Base-by-base conservation (phyloP, 2,797 vertebrate species). In the Liparis tanakae region DNA sequence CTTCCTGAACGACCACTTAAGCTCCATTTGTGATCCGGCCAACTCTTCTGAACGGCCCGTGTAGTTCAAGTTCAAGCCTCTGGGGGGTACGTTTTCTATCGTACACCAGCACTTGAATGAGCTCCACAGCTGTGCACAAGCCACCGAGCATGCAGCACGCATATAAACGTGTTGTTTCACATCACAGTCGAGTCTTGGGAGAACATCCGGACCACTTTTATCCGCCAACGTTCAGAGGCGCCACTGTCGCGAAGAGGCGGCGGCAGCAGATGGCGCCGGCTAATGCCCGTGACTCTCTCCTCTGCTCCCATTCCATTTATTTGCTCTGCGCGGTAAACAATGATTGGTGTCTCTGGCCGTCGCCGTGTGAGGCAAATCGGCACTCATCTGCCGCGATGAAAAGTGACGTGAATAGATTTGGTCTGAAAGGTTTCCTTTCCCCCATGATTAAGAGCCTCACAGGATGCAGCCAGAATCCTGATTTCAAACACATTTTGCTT, bases 361-460 rank as follows among this genome's bases (percentile, higher is more conserved):
- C 53, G 25, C 55, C 36, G 65, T 44, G 57, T 69, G 87, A 86
- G 43, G 73, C 51, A 56, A 87, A 87, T 88, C 85, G 73, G 55
- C 67, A 70, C 82, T 69, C 84, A 80, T 79, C 81, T 70, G 43
- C 10, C 0, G 17, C 78, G 81, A 91, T 90, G 81, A 86, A 85
- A 86, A 81, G 83, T 85, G 86, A 87, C 87, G 84, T 61, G 39
- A 81, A 85, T 81, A 83, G 78, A 88, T 87, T 83, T 72, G 69
- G 66, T 75, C 78, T 88, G 80, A 89, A 90, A 88, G 81, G 78
- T 88, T 89, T 91, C 66, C 80, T 86, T 88, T 88, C 2, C 2
- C 70, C 61, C 14, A 18, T 90, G 79, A 90, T 90, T 88, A 84
- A 72, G 80, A 79, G 70, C 74, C 75, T 85, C 72, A 1, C 57